These are phyloP conservation scores for Marasmarcha lunaedactyla DNA, from an alignment of 2,888 invertebrate species.

Conservation along the genomic window DNA sequence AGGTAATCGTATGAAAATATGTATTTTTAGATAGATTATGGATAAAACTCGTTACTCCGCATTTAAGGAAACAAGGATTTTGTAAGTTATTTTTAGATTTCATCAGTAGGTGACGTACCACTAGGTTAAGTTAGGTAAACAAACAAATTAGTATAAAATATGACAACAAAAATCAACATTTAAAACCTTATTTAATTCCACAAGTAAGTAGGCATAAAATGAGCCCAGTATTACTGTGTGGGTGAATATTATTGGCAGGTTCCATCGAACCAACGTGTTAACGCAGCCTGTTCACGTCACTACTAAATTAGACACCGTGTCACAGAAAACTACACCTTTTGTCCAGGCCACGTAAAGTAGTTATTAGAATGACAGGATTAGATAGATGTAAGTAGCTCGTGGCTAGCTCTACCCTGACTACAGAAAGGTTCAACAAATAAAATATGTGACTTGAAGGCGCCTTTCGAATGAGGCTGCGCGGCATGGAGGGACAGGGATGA, in stretches of 20 bases:
- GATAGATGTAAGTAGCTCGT: neutral
- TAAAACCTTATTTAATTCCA: slow-evolving; percentile 9
- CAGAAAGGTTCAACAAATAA: slow-evolving; percentile 68
- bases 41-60: no score
- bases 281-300: slow-evolving; percentile 30
- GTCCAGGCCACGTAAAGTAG: no score
- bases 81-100: no score
- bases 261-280: slow-evolving; percentile 36
- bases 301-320: slow-evolving; percentile 16
- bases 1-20: no score
- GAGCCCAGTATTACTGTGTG: slow-evolving; percentile 34
- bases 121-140: no score
- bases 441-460: slow-evolving; percentile 69
- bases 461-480: slow-evolving; percentile 60
- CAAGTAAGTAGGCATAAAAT: slow-evolving; percentile 35
- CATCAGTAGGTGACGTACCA: no score
- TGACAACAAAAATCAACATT: no score
- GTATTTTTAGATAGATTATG: no score
- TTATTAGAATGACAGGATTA: no score
- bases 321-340: no score
- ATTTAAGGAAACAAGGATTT: no score
- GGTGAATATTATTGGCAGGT: slow-evolving; percentile 63
- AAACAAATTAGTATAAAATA: no score
- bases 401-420: slow-evolving; percentile 40
- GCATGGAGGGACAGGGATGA: slow-evolving; percentile 37